A percentile compares a stretch with the other conserved stretches of the same genome.
Evolutionary conservation across 2,888 invertebrate species (phyloP).

Genomic region (Bruchidius siliquastri): DNA sequence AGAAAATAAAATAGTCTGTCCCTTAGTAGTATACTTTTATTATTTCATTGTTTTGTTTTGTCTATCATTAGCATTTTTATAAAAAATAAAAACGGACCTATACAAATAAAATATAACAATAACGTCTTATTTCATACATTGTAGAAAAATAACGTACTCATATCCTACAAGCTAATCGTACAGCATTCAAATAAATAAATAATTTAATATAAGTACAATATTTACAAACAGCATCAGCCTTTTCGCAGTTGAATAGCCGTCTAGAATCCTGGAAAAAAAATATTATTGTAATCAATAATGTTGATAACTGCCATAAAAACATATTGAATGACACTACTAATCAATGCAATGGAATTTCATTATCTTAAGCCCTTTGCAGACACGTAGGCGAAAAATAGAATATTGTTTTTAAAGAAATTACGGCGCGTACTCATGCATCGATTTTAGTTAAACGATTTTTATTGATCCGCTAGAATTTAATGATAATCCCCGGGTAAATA

Average conservation of each 20-base stretch:
- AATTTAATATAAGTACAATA: not conserved
- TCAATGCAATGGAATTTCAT: not conserved
- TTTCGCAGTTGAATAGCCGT: not conserved
- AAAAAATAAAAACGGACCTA: not conserved
- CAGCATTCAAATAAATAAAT: not conserved
- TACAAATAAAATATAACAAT: not conserved
- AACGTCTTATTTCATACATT: not conserved
- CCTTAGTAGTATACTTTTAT: not conserved
- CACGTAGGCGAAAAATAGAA: too few relatives aligned
- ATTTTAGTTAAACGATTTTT: too few relatives aligned
- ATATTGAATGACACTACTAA: too few relatives aligned
- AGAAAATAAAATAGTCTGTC: not conserved
- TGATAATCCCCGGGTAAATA: too few relatives aligned
- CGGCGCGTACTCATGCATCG: too few relatives aligned
- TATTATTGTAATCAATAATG: not conserved
- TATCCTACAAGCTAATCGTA: not conserved
- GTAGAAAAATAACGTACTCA: not conserved
- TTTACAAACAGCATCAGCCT: not conserved
- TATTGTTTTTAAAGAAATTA: too few relatives aligned
- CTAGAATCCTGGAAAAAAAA: not conserved
- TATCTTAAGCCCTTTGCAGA: too few relatives aligned
- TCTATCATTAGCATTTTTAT: not conserved
- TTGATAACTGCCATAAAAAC: not conserved
- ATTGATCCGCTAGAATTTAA: too few relatives aligned
- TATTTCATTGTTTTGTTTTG: not conserved